phyloP scores from a whole-genome alignment of 1,140 invertebrate species.

The Aphis craccivora region DNA sequence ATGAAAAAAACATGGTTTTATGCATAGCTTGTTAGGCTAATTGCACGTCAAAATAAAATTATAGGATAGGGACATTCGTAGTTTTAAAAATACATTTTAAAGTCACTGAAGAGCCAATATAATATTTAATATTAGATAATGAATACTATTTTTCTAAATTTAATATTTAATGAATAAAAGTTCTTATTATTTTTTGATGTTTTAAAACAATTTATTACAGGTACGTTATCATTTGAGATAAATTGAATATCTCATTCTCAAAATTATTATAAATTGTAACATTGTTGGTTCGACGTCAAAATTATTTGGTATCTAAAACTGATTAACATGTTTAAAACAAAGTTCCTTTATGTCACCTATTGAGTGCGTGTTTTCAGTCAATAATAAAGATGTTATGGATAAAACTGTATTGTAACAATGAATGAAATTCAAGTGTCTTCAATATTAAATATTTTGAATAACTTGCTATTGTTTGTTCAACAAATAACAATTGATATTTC shows the following conservation, averaged over 20 bases:
- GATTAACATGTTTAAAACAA: background rate
- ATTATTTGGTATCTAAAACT: slow-evolving; percentile 18
- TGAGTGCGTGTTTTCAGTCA: background rate
- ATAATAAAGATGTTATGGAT: background rate
- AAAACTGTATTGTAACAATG: background rate
- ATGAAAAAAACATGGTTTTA: background rate
- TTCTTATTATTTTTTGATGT: background rate
- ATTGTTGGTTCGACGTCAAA: background rate
- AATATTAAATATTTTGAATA: slow-evolving; percentile 21
- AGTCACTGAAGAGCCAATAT: background rate
- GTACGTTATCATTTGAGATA: background rate
- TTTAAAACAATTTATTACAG: background rate
- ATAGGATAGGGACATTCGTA: background rate
- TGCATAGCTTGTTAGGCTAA: background rate
- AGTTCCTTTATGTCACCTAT: background rate
- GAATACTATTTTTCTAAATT: background rate
- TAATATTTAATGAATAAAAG: background rate
- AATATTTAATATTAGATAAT: background rate
- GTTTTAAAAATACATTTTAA: background rate
- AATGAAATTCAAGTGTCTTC: background rate
- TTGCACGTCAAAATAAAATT: background rate
- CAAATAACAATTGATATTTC: background rate
- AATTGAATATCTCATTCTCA: background rate
- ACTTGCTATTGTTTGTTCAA: background rate
- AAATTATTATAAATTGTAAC: background rate